phyloP scores from a whole-genome alignment of 2,888 invertebrate genomes.

The Idaea dimidiata region DNA sequence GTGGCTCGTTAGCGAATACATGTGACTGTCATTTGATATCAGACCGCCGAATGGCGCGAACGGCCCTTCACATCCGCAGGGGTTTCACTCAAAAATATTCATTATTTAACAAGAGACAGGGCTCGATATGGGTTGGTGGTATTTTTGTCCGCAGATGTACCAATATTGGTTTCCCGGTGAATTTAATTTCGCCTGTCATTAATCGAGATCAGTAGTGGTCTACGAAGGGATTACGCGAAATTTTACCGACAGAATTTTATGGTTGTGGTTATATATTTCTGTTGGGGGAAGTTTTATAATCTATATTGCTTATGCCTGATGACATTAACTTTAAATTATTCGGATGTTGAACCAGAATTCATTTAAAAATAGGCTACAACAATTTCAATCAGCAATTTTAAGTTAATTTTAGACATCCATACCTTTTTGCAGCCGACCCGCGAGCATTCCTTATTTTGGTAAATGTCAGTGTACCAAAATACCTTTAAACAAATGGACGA shows the following conservation, averaged over 20 bases:
- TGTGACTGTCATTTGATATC: slow-evolving; percentile 70
- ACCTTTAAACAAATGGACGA: not conserved
- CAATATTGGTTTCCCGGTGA: slow-evolving; percentile 63
- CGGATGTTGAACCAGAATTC: not conserved
- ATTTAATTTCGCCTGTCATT: slow-evolving; percentile 74
- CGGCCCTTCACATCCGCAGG: slow-evolving; percentile 28
- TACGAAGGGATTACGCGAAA: slow-evolving; percentile 63
- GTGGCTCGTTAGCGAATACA: slow-evolving; percentile 68
- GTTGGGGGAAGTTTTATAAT: slow-evolving; percentile 23
- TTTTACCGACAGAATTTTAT: slow-evolving; percentile 64
- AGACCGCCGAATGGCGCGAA: slow-evolving; percentile 45
- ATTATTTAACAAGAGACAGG: slow-evolving; percentile 35
- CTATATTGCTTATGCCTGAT: slow-evolving; percentile 15
- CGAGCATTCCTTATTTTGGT: too few relatives aligned
- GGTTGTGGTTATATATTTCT: slow-evolving; percentile 31
- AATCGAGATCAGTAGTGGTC: slow-evolving; percentile 64
- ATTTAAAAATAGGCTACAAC: not conserved
- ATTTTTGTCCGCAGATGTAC: slow-evolving; percentile 52
- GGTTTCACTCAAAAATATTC: slow-evolving; percentile 42
- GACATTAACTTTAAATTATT: not conserved
- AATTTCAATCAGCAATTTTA: not conserved
- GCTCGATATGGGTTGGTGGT: slow-evolving; percentile 40
- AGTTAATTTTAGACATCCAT: not conserved
- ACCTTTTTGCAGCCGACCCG: not conserved
- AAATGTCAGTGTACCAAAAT: not conserved